Evolutionary conservation across 2,888 invertebrate species (phyloP), one percentile per base, ranked within the genome.

Genomic region (Sepiola atlantica): DNA sequence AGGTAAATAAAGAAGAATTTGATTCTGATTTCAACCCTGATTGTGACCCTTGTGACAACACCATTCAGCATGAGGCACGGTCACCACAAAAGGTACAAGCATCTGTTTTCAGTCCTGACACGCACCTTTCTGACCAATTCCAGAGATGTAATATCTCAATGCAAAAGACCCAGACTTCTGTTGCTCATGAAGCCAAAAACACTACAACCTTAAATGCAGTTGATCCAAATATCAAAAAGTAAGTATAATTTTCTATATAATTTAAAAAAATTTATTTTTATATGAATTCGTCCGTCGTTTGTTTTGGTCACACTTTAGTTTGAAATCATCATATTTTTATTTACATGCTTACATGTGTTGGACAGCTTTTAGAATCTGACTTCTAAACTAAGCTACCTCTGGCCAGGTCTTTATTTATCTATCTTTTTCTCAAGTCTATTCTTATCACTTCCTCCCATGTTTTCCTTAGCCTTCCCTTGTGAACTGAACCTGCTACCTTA

Each of bases 1-100:
- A 96, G 96, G 95, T 96, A 0, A 95, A 95, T 94, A 95, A 94
- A 35, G 95, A 96, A 32, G 95, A 96, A 35, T 94, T 96, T 6
- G 95, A 96, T n/a, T 93, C 57, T 20, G 55, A 93, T 90, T 77
- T 92, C 32, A 92, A 45, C 28, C 55, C 92, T 16, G 35, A 92
- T 14, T 55, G 54, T n/a, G 92, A 92, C 28, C 20, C 45, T 92
- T 55, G 55, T 54, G 92, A 92, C 8, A 55, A 55, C 6, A 55
- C 32, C 6, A 55, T 24, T 28, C n/a, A 92, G 55, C 92, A 92
- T 28, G 77, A 32, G 4, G n/a, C 77, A 32, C 77, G 2, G 77
- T 32, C 18, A n/a, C 3, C 77, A n/a, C n/a, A 77, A n/a, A n/a
- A 77, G n/a, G n/a, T 32, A 14, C 77, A 12, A 12, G 32, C 77